phyloP scores from a whole-genome alignment of 1,140 invertebrate genomes.

The Trialeurodes vaporariorum region DNA sequence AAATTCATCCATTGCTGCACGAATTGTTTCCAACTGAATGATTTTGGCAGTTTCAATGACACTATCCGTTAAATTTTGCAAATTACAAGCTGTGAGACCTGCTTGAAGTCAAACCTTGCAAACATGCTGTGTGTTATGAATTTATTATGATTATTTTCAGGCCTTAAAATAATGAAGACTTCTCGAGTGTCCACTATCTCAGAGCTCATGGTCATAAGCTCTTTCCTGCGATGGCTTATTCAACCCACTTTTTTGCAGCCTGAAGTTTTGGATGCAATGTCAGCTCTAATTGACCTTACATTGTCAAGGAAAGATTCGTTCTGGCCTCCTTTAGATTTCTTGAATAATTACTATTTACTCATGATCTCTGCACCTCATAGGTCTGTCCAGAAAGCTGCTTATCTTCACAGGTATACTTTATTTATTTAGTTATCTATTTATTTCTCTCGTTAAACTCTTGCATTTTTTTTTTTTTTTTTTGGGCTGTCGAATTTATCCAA shows the following conservation, averaged over 20 bases:
- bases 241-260: neutral
- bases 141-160: no score
- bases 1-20: no score
- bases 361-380: neutral
- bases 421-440: neutral
- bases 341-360: neutral
- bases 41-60: no score
- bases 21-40: no score
- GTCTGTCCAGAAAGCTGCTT: neutral
- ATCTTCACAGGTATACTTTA: neutral
- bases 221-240: neutral
- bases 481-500: no score
- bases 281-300: neutral
- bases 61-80: no score
- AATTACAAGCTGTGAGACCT: no score
- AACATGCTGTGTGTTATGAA: no score
- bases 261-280: neutral
- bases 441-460: neutral
- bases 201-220: neutral
- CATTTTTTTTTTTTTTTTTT: no score
- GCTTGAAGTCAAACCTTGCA: no score
- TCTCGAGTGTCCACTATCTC: neutral
- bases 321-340: neutral
- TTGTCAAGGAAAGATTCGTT: neutral
- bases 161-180: neutral